Percentiles rank a stretch among this genome's conserved stretches.
These are phyloP conservation scores for Bombylius major DNA, from an alignment of 2,888 invertebrate genomes.

Conservation along the genomic window DNA sequence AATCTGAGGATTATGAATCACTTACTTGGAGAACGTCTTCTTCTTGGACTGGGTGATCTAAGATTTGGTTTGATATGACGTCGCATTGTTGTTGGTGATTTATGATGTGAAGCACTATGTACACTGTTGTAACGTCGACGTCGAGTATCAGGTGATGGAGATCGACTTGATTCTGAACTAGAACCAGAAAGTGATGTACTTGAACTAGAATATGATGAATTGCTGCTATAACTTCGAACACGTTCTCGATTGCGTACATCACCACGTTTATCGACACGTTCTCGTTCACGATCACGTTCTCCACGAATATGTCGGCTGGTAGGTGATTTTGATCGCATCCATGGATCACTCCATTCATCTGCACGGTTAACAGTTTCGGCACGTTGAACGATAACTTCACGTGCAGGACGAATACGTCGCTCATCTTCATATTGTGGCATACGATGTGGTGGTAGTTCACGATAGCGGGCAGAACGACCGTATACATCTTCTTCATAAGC, in stretches of 20 bases:
- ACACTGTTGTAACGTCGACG: constrained; percentile 27
- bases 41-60: constrained; percentile 29
- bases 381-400: constrained; percentile 67
- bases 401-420: constrained; percentile 48
- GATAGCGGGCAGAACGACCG: constrained; percentile 38
- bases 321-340: constrained; percentile 70
- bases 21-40: constrained; percentile 30
- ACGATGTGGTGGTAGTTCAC: constrained; percentile 42
- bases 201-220: constrained; percentile 34
- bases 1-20: not conserved
- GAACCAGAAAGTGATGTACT: constrained; percentile 63
- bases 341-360: constrained; percentile 93
- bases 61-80: constrained; percentile 21
- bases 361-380: constrained; percentile 44
- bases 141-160: constrained; percentile 27
- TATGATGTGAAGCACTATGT: constrained; percentile 21
- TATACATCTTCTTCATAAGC: constrained; percentile 35
- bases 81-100: constrained; percentile 21
- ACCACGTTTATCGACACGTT: constrained; percentile 25
- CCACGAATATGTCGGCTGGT: constrained; percentile 37
- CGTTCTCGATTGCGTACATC: constrained; percentile 19
- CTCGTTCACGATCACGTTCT: constrained; percentile 28
- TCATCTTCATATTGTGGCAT: constrained; percentile 46
- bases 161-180: constrained; percentile 42
- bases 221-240: constrained; percentile 33